Percentiles rank a stretch among this genome's conserved stretches.
Conservation (phyloP, 2,113 vertebrate genomes). For the Calonectris borealis region DNA sequence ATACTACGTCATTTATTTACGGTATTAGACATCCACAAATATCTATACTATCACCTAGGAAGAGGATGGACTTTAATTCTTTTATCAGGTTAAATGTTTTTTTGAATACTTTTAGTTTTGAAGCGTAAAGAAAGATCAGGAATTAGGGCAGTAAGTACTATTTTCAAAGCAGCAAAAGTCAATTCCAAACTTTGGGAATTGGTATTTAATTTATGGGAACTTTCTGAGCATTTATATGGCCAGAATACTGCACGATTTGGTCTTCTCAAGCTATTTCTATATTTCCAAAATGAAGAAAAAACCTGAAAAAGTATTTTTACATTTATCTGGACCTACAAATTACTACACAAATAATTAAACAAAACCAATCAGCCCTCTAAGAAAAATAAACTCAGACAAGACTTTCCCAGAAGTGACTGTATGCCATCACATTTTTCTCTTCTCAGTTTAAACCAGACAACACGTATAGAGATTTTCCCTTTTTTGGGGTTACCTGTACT, state of each 20-base stretch:
- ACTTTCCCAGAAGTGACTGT: not conserved
- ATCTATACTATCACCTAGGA: not conserved
- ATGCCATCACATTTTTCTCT: not conserved
- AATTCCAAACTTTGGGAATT: not conserved
- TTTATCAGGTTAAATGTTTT: not conserved
- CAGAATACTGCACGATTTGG: not conserved
- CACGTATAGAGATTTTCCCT: not conserved
- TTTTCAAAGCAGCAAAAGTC: not conserved
- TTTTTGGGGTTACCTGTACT: not conserved
- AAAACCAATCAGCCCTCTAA: not conserved
- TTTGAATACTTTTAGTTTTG: not conserved
- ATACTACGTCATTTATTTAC: not conserved
- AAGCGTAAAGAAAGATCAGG: not conserved
- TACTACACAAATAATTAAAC: not conserved
- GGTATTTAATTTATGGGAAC: not conserved
- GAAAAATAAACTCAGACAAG: not conserved
- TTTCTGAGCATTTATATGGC: not conserved
- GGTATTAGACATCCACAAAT: not conserved
- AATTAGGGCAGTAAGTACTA: not conserved
- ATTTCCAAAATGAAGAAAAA: not conserved
- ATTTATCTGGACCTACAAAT: not conserved
- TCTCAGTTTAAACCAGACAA: not conserved
- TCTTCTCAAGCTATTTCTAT: not conserved
- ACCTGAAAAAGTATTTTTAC: not conserved
- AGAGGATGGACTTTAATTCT: not conserved